These are phyloP conservation scores for Erithacus rubecula DNA, from an alignment of 2,797 vertebrate genomes.

Conservation along the genomic window DNA sequence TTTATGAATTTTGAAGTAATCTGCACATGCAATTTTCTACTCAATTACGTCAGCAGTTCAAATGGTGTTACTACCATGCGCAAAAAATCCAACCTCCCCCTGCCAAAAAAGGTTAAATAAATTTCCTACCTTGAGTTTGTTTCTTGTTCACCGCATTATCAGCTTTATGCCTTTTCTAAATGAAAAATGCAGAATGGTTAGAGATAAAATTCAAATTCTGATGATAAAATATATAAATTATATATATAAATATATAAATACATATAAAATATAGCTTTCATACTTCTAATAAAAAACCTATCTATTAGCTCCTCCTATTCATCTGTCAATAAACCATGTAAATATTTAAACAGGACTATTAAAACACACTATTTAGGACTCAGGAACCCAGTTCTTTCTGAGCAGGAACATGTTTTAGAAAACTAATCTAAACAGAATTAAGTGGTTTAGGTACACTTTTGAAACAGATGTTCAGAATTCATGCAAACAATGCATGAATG, in stretches of 20 bases:
- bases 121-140: conserved; percentile 92
- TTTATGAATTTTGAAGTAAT: background rate
- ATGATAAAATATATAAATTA: background rate
- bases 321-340: background rate
- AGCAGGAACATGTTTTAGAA: background rate
- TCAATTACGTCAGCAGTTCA: background rate
- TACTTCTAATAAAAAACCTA: background rate
- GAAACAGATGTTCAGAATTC: background rate
- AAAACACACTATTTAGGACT: background rate
- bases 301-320: background rate
- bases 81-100: background rate
- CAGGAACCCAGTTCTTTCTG: background rate
- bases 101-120: background rate
- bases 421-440: background rate
- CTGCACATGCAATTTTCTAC: background rate
- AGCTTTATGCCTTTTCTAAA: conserved; percentile 97
- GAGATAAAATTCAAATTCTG: background rate
- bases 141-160: conserved; percentile 97
- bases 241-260: no score
- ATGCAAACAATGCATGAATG: background rate
- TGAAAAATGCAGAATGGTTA: conserved; percentile 60
- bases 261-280: background rate
- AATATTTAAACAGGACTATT: background rate
- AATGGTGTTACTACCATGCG: background rate
- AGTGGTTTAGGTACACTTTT: background rate